Conservation (phyloP, 2,797 vertebrate species). For the Tokudaia tokunoshimensis region DNA sequence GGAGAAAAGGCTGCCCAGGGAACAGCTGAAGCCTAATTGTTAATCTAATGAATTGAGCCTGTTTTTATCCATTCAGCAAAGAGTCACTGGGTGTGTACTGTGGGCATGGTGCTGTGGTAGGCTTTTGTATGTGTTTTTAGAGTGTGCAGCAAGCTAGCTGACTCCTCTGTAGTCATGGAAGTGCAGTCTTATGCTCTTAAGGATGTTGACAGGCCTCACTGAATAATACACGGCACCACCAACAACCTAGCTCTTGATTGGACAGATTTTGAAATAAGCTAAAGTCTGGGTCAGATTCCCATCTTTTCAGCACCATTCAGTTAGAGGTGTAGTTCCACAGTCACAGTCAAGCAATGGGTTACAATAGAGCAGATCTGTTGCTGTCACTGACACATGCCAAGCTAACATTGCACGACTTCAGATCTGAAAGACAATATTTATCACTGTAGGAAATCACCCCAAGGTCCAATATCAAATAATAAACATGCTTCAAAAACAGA, state of each 20-base stretch:
- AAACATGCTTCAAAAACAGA: background rate
- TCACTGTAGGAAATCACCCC: constrained; percentile 28
- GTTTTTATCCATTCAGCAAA: constrained; percentile 51
- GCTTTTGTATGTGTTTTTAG: background rate
- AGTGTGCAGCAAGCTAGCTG: background rate
- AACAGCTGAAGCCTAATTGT: constrained; percentile 51
- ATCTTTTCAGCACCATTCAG: constrained; percentile 2
- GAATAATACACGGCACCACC: constrained; percentile 5
- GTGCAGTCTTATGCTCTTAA: background rate
- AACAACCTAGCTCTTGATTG: background rate
- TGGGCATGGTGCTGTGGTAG: background rate
- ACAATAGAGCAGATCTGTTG: background rate
- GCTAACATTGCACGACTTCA: background rate
- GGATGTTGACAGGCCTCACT: constrained; percentile 10
- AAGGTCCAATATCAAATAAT: background rate
- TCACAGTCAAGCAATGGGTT: background rate
- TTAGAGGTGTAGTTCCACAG: background rate
- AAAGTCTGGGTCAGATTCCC: background rate
- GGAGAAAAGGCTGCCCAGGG: background rate
- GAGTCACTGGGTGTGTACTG: background rate
- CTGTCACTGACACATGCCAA: background rate
- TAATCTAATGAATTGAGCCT: constrained; percentile 34
- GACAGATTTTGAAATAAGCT: constrained; percentile 28
- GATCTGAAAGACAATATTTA: background rate
- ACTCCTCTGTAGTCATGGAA: background rate